Evolutionary conservation across 1,140 invertebrate species (phyloP).

Genomic region (Pachypsylla venusta): DNA sequence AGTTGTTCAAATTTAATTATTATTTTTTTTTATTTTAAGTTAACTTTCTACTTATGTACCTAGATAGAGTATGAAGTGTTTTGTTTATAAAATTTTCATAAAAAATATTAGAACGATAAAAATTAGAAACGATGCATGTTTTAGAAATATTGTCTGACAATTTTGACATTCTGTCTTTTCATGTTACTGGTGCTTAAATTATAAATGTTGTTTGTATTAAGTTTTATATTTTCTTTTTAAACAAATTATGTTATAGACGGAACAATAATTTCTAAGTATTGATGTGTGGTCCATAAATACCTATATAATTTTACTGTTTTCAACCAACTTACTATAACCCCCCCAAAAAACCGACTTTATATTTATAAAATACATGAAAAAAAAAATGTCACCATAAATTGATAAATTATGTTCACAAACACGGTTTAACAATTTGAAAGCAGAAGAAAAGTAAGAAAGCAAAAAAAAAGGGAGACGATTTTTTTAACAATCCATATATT

Average conservation of each 20-base stretch:
- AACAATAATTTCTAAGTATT: not conserved
- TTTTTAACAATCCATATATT: not conserved
- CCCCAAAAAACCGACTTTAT: not conserved
- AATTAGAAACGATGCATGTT: no score
- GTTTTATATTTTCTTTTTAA: not conserved
- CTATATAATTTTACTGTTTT: not conserved
- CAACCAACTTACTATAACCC: not conserved
- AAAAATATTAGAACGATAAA: no score
- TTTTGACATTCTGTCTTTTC: not conserved
- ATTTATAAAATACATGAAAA: not conserved
- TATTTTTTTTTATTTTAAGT: no score
- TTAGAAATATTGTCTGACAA: no score
- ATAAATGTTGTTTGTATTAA: not conserved
- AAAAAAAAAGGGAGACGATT: not conserved
- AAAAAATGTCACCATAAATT: no score
- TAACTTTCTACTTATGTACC: no score
- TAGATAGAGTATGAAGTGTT: no score
- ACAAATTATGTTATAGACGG: no score
- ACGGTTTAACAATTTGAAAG: not conserved
- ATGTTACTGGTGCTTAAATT: not conserved
- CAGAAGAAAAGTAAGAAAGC: not conserved
- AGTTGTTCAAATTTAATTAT: no score
- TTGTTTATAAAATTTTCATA: no score
- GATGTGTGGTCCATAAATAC: not conserved
- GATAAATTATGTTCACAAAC: not conserved